These are phyloP conservation scores for Neosilurus hyrtlii DNA, from an alignment of 2,797 vertebrate species.

Conservation along the genomic window DNA sequence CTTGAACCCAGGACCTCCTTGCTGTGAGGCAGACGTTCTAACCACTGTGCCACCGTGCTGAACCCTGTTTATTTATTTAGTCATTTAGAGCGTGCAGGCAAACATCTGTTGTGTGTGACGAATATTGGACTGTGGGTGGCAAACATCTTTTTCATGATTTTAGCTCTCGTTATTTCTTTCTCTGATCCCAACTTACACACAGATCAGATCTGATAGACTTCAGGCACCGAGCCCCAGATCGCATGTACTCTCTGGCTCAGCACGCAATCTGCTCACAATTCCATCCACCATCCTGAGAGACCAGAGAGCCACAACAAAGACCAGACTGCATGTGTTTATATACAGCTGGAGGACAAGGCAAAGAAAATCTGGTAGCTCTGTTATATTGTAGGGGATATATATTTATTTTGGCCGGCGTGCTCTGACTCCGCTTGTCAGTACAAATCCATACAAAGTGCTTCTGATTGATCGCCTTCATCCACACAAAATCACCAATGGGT, in stretches of 20 bases:
- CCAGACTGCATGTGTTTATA: not conserved
- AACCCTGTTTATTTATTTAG: no score
- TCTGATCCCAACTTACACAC: not conserved
- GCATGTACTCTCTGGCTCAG: conserved; percentile 15
- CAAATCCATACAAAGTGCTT: conserved; percentile 8
- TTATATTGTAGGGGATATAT: not conserved
- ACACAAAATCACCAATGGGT: not conserved
- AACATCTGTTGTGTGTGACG: not conserved
- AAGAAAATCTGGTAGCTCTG: conserved; percentile 8
- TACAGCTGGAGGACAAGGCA: not conserved
- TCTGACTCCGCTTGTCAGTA: not conserved
- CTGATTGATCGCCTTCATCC: not conserved
- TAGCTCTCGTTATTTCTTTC: not conserved
- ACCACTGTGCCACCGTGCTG: no score
- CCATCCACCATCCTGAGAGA: not conserved
- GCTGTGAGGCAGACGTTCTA: no score
- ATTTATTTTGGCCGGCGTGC: conserved; percentile 2
- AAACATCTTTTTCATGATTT: not conserved
- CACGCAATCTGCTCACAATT: conserved; percentile 27
- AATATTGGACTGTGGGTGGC: not conserved
- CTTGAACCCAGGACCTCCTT: no score
- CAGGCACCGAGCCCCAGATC: conserved; percentile 40
- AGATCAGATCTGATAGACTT: conserved; percentile 39
- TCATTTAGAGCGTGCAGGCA: not conserved
- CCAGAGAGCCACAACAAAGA: conserved; percentile 25